phyloP scores from a whole-genome alignment of 2,888 invertebrate species.

The Oxystoma pomonae region DNA sequence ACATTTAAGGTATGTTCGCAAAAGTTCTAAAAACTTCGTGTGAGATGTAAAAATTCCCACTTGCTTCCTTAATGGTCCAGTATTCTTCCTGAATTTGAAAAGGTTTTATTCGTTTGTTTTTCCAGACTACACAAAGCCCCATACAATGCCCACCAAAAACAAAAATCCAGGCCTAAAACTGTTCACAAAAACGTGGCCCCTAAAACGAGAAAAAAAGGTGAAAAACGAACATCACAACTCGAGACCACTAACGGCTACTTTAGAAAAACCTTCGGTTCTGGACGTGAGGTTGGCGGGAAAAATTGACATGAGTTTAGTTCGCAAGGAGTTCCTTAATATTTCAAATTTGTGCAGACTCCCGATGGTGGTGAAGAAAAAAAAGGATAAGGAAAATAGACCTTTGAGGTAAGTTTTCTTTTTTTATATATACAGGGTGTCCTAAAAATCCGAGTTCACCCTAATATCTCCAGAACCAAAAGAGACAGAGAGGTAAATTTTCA shows the following conservation, averaged over 20 bases:
- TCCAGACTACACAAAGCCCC: too few species aligned
- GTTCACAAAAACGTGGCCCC: slow-evolving; percentile 43
- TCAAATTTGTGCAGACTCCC: slow-evolving; percentile 44
- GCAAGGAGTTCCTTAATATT: slow-evolving; percentile 51
- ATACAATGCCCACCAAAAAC: slow-evolving; percentile 33
- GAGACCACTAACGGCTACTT: slow-evolving; percentile 55
- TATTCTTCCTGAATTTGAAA: too few species aligned
- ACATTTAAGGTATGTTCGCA: too few species aligned
- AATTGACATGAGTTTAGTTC: slow-evolving; percentile 56
- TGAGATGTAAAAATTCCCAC: too few species aligned
- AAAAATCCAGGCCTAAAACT: slow-evolving; percentile 39
- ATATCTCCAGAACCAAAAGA: too few species aligned
- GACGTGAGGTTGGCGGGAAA: slow-evolving; percentile 47
- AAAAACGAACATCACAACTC: slow-evolving; percentile 29
- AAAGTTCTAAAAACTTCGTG: too few species aligned
- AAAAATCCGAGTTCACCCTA: too few species aligned
- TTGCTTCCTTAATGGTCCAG: too few species aligned
- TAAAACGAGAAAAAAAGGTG: slow-evolving; percentile 30
- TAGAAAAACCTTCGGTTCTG: slow-evolving; percentile 53
- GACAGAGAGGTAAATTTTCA: too few species aligned
- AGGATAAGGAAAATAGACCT: slow-evolving; percentile 18
- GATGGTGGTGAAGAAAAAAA: slow-evolving; percentile 30
- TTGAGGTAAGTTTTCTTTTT: slow-evolving; percentile 27
- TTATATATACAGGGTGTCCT: too few species aligned
- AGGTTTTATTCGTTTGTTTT: too few species aligned